phyloP scores from a whole-genome alignment of 1,140 invertebrate genomes.

The Gonioctena quinquepunctata region DNA sequence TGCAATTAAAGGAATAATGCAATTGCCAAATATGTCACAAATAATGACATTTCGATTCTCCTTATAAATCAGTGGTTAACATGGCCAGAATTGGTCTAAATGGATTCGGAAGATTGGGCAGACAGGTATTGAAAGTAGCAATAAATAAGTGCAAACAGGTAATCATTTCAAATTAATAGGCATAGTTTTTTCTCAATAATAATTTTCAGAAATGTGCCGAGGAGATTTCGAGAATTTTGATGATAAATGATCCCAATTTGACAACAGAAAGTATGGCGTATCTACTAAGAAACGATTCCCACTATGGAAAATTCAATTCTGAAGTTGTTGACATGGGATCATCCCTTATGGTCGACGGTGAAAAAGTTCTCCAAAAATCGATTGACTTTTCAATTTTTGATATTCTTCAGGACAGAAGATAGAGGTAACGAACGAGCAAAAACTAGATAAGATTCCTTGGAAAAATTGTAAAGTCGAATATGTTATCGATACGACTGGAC shows the following conservation, averaged over 20 bases:
- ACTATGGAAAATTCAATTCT: constrained; percentile 20
- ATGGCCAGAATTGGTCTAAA: constrained; percentile 33
- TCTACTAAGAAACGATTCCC: constrained; percentile 23
- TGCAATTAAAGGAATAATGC: too few species aligned
- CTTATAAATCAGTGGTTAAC: background rate
- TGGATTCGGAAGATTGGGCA: constrained; percentile 29
- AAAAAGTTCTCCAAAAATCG: background rate
- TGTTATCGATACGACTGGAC: constrained; percentile 26
- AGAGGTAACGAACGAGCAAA: constrained; percentile 9
- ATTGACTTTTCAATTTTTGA: background rate
- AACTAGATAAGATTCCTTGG: constrained; percentile 24
- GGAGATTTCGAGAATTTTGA: constrained; percentile 13
- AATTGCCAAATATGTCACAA: too few species aligned
- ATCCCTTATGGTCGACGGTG: constrained; percentile 25
- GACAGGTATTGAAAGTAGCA: constrained; percentile 23
- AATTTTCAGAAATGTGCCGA: constrained; percentile 17
- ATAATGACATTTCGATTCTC: background rate
- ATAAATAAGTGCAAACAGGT: constrained; percentile 24
- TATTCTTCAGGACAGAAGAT: constrained; percentile 16
- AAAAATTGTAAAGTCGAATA: constrained; percentile 24
- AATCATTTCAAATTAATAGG: background rate
- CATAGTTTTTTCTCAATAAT: background rate
- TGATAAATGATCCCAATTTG: constrained; percentile 26
- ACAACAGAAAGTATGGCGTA: constrained; percentile 16
- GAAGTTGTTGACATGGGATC: constrained; percentile 25